phyloP scores from a whole-genome alignment of 2,797 vertebrate species.

The Micrastur ruficollis region DNA sequence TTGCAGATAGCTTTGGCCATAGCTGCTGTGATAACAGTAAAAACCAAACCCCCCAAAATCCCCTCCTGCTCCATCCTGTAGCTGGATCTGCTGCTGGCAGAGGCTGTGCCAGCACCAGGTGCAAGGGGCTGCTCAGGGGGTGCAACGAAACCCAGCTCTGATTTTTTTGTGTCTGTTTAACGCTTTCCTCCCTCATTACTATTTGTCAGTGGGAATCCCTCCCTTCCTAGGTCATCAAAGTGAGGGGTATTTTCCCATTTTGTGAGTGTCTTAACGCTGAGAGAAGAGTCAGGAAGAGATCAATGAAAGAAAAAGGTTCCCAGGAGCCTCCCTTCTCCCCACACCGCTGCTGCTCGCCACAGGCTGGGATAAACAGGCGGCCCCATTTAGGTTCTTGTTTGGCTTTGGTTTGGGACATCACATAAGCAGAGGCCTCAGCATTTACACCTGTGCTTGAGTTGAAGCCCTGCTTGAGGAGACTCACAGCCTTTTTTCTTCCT shows the following conservation, averaged over 20 bases:
- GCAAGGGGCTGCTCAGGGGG: background rate
- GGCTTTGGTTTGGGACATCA: background rate
- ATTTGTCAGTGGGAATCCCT: background rate
- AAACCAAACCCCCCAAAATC: background rate
- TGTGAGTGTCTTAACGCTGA: background rate
- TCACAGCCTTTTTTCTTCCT: background rate
- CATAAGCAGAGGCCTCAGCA: background rate
- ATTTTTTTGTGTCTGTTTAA: background rate
- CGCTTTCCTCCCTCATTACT: background rate
- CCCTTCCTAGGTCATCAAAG: background rate
- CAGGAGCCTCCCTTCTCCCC: background rate
- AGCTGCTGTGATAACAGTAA: background rate
- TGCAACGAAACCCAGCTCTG: background rate
- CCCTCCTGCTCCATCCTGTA: background rate
- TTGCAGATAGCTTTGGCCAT: background rate
- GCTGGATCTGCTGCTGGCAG: background rate
- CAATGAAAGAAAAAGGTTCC: background rate
- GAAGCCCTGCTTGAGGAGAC: background rate
- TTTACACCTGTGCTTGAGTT: background rate
- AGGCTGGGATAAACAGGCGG: background rate
- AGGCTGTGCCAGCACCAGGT: background rate
- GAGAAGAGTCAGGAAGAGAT: background rate
- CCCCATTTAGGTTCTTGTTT: background rate
- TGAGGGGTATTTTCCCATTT: background rate
- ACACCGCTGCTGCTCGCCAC: fast-evolving